These are phyloP conservation scores for Pachyuromys duprasi DNA, from an alignment of 2,797 vertebrate genomes.

Conservation along the genomic window DNA sequence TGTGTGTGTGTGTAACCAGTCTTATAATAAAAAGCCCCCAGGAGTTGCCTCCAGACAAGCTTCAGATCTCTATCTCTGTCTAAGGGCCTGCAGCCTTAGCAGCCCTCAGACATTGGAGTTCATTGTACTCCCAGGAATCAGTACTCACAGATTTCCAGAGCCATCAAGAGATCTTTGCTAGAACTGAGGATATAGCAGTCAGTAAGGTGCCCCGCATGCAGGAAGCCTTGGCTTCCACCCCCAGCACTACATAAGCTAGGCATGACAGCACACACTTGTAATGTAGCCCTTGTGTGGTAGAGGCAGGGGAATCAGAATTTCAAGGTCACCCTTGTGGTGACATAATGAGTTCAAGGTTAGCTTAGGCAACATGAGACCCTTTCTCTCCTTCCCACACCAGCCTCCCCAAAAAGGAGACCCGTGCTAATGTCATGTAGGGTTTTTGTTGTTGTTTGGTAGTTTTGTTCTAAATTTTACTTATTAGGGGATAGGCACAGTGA, in stretches of 20 bases:
- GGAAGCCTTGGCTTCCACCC: neutral
- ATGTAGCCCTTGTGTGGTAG: neutral
- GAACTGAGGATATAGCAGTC: neutral
- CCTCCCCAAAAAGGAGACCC: neutral
- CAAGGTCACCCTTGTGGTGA: neutral
- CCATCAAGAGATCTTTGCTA: neutral
- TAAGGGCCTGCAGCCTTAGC: neutral
- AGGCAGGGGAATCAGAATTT: neutral
- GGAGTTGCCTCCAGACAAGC: too few species aligned
- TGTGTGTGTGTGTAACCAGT: neutral
- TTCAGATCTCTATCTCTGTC: neutral
- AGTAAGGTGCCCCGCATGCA: neutral
- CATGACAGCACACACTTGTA: neutral
- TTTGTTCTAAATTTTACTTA: neutral
- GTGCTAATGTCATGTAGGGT: neutral
- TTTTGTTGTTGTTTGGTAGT: neutral
- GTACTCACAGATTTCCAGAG: neutral
- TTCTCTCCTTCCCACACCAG: neutral
- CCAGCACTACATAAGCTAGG: neutral
- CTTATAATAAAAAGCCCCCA: neutral
- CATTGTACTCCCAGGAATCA: neutral
- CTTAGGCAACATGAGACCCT: neutral
- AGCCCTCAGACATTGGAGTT: neutral
- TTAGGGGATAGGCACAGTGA: neutral
- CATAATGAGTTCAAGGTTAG: neutral